phyloP scores from a whole-genome alignment of 2,888 invertebrate species.

The Harmothoe impar region DNA sequence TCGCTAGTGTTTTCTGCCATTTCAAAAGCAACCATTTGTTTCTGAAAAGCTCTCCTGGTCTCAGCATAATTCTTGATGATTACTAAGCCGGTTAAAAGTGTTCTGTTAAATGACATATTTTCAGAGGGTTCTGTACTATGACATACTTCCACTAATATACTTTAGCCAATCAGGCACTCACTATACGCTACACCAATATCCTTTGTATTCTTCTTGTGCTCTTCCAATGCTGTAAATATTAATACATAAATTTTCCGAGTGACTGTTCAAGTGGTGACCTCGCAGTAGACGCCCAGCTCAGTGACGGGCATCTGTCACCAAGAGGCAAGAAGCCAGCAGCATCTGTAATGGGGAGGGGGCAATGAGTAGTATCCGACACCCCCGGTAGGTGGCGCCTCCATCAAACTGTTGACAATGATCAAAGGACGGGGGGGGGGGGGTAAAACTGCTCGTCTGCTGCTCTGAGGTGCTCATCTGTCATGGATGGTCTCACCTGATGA shows the following conservation, averaged over 20 bases:
- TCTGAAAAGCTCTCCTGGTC: no score
- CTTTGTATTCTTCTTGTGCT: background rate
- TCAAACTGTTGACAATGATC: slow-evolving; percentile 49
- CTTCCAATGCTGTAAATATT: background rate
- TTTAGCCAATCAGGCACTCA: no score
- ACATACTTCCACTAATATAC: no score
- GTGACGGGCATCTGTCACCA: background rate
- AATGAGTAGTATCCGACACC: slow-evolving; percentile 24
- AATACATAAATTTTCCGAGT: slow-evolving; percentile 54
- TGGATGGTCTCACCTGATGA: slow-evolving; percentile 45
- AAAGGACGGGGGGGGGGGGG: background rate
- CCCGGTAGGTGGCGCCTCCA: slow-evolving; percentile 40
- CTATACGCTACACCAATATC: no score
- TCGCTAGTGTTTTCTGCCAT: no score
- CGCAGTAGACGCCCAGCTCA: background rate
- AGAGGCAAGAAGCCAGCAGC: background rate
- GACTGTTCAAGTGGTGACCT: slow-evolving; percentile 5
- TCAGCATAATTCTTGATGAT: no score
- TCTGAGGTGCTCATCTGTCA: slow-evolving; percentile 1
- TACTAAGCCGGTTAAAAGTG: no score
- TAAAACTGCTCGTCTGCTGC: slow-evolving; percentile 23
- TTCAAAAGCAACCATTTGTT: no score
- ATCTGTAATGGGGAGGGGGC: slow-evolving; percentile 1
- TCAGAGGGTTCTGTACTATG: no score
- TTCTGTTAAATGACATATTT: no score